Percentiles rank a stretch among this genome's conserved stretches.
phyloP scores from a whole-genome alignment of 2,888 invertebrate genomes.

The Synanthedon formicaeformis region DNA sequence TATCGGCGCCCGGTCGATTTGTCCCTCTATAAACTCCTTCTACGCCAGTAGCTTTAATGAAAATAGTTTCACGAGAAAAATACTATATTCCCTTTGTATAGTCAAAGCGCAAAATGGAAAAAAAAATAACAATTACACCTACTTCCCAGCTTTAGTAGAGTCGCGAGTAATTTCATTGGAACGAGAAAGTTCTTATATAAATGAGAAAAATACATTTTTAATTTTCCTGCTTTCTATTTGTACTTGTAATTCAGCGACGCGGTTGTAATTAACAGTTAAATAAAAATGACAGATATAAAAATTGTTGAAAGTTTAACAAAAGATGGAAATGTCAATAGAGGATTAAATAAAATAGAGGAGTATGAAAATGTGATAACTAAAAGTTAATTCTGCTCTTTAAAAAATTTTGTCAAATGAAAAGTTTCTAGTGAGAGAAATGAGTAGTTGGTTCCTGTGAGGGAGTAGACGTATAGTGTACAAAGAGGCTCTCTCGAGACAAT shows the following conservation, averaged over 20 bases:
- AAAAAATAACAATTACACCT: slow-evolving; percentile 9
- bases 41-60: slow-evolving; percentile 51
- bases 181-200: slow-evolving; percentile 9
- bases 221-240: slow-evolving; percentile 6
- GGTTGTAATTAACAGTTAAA: background rate
- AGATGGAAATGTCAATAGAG: background rate
- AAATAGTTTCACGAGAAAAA: slow-evolving; percentile 60
- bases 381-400: too few relatives aligned
- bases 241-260: slow-evolving; percentile 1
- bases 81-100: slow-evolving; percentile 15
- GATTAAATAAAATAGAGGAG: too few relatives aligned
- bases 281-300: background rate
- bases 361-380: too few relatives aligned
- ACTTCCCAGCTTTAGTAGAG: slow-evolving; percentile 8
- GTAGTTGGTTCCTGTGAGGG: slow-evolving; percentile 46
- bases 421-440: slow-evolving; percentile 56
- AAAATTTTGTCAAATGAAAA: slow-evolving; percentile 36
- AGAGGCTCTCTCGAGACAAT: slow-evolving; percentile 60
- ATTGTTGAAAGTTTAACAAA: background rate
- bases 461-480: slow-evolving; percentile 53
- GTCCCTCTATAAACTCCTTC: slow-evolving; percentile 56
- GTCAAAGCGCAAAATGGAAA: slow-evolving; percentile 9
- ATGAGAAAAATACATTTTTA: slow-evolving; percentile 6
- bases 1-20: slow-evolving; percentile 44
- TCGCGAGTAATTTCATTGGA: slow-evolving; percentile 9